Evolutionary conservation across 2,888 invertebrate species (phyloP), one percentile per base, ranked within the genome.

Genomic region (Tethea ocularis): DNA sequence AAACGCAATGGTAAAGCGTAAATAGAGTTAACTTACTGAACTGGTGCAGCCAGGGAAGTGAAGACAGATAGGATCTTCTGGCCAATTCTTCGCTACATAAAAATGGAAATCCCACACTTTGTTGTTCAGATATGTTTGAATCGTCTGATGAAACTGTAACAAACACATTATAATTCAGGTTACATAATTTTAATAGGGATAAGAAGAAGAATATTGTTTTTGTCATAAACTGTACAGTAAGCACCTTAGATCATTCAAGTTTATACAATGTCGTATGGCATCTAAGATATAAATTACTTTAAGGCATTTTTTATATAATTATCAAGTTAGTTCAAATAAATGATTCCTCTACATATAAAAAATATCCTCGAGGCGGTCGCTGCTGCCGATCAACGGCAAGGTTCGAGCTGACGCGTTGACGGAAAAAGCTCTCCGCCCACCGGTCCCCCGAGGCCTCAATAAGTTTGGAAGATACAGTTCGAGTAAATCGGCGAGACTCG

Each of bases 41-140:
- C 95, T 95, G 68, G 97, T 97, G 94, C 97, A 97, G 84, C 97
- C 97, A 68, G 97, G 97, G 89, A 97, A 97, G 88, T 97, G 97
- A 78, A 97, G 93, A 83, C 97, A 96, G 83, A 97, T 96, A 74
- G 96, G 96, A 77, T 96, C 95, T 76, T 97, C 96, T 60, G 97
- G 97, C 97, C 97, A 97, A 88, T 95, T 95, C 91, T 97, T 97
- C 80, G 96, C 95, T 86, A 97, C 96, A 95, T 97, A 97, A 94
- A 97, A 97, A 93, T 97, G 94, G 94, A 97, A 97, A 88, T 97
- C 96, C 97, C 97, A 97, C 89, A 97, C 96, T 84, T 95, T 95
- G 93, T 97, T 96, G 94, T 96, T 96, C 89, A 96, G 95, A 94
- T 96, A 97, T 93, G 97, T 97, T 94, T 96, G 95, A 89, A 97